phyloP scores from a whole-genome alignment of 2,797 vertebrate genomes.

The Mormyrops attenuatus region DNA sequence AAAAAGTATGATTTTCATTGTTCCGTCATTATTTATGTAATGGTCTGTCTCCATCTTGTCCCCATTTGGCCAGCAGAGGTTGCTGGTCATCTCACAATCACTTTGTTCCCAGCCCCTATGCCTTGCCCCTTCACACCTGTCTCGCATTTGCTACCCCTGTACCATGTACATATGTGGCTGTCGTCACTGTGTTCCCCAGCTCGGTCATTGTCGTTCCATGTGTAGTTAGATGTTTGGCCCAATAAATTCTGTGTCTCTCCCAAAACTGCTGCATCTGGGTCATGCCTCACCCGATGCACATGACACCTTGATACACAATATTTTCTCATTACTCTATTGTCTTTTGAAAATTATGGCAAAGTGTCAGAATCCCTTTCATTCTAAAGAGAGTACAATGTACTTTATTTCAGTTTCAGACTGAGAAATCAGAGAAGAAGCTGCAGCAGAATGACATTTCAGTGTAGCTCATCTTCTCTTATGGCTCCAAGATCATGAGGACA shows the following conservation, averaged over 20 bases:
- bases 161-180: background rate
- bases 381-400: background rate
- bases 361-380: background rate
- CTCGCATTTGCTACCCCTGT: background rate
- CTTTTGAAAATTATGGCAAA: background rate
- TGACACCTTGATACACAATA: background rate
- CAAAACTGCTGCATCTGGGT: background rate
- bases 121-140: background rate
- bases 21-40: background rate
- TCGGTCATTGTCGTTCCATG: background rate
- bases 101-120: background rate
- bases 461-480: background rate
- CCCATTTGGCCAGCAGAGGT: background rate
- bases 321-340: background rate
- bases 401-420: background rate
- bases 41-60: background rate
- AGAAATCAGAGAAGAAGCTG: background rate
- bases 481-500: background rate
- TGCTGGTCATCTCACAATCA: background rate
- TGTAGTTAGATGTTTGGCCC: background rate
- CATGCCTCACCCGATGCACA: background rate
- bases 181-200: background rate
- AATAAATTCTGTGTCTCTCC: background rate
- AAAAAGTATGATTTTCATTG: background rate
- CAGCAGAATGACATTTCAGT: background rate